Percentiles rank a stretch among this genome's conserved stretches.
phyloP scores from a whole-genome alignment of 2,113 vertebrate species.

The Lamprotornis superbus region DNA sequence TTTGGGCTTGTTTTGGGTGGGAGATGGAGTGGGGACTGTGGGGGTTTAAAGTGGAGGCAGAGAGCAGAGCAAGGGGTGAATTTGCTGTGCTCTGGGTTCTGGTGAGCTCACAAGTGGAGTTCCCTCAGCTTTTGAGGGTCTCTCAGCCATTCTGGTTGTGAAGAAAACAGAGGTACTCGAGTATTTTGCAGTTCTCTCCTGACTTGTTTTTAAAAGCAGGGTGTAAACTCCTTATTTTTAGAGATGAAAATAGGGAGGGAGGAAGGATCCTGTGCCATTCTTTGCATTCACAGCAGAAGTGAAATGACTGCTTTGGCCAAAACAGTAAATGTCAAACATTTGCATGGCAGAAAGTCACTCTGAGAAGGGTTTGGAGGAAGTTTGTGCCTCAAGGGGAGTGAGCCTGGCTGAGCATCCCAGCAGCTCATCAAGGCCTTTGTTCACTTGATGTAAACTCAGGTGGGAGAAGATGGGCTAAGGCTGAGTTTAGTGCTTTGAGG shows the following conservation, averaged over 20 bases:
- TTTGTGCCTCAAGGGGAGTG: background rate
- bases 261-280: background rate
- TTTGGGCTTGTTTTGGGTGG: background rate
- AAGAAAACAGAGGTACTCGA: background rate
- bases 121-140: background rate
- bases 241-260: background rate
- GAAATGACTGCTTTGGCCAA: background rate
- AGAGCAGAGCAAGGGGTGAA: background rate
- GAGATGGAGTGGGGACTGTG: background rate
- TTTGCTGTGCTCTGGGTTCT: background rate
- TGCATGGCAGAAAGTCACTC: background rate
- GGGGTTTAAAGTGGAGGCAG: background rate
- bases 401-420: background rate
- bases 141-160: background rate
- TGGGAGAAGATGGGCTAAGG: background rate
- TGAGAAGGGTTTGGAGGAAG: background rate
- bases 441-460: background rate
- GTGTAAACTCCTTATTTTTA: background rate
- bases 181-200: background rate
- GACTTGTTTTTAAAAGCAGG: background rate
- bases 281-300: background rate
- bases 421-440: background rate
- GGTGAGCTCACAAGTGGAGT: background rate
- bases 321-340: background rate
- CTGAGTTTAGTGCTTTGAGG: background rate